These are phyloP conservation scores for Tragelaphus imberbis DNA, from an alignment of 2,113 vertebrate genomes.

Conservation along the genomic window DNA sequence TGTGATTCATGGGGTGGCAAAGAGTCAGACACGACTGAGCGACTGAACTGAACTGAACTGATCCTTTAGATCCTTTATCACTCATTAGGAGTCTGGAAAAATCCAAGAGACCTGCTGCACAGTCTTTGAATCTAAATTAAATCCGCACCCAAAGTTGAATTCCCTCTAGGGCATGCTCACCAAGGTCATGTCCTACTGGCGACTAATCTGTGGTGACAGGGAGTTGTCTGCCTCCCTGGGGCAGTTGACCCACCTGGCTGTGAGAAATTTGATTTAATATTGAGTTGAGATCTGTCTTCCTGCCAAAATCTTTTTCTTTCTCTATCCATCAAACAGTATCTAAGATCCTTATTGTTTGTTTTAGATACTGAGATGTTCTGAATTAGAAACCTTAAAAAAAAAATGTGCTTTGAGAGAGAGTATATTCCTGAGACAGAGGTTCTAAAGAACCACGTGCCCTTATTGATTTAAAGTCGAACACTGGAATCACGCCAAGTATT, in stretches of 20 bases:
- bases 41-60: too few species aligned
- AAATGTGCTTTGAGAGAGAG: not conserved
- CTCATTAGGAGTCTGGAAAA: not conserved
- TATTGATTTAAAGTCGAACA: not conserved
- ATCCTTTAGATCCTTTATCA: not conserved
- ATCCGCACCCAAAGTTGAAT: accelerated
- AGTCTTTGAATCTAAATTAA: not conserved
- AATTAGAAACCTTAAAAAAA: constrained; percentile 20
- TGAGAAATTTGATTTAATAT: not conserved
- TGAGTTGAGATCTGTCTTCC: not conserved
- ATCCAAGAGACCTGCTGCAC: not conserved
- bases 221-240: not conserved
- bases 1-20: too few species aligned
- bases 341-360: constrained; percentile 36
- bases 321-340: not conserved
- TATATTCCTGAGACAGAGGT: not conserved
- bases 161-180: not conserved
- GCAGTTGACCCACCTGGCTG: not conserved
- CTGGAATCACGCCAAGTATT: not conserved
- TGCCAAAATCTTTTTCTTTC: constrained; percentile 21
- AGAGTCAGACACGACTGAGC: too few species aligned
- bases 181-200: not conserved
- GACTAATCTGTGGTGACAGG: not conserved
- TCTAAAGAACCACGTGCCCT: not conserved
- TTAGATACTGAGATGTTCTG: not conserved